These are phyloP conservation scores for Echiichthys vipera DNA, from an alignment of 2,797 vertebrate genomes.

Conservation along the genomic window DNA sequence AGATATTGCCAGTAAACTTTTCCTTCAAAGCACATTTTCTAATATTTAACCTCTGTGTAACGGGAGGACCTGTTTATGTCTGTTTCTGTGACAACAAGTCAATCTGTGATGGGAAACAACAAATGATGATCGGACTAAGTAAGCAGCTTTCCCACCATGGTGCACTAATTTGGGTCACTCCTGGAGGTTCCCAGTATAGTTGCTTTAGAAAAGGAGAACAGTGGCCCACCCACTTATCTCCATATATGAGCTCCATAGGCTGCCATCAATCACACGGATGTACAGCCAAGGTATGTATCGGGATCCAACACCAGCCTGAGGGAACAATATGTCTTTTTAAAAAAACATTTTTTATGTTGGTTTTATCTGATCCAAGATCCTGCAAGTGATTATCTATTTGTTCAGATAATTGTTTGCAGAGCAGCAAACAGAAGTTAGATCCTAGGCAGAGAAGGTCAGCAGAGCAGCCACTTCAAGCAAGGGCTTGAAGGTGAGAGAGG, in stretches of 20 bases:
- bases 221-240: conserved; percentile 66
- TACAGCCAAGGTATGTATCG: conserved; percentile 59
- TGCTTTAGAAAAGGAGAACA: conserved; percentile 57
- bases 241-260: conserved; percentile 79
- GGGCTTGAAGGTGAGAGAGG: conserved; percentile 62
- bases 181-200: conserved; percentile 71
- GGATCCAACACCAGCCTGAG: conserved; percentile 19
- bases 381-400: not conserved
- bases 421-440: not conserved
- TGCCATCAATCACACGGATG: conserved; percentile 71
- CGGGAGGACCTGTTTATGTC: not conserved
- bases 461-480: conserved; percentile 20
- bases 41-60: not conserved
- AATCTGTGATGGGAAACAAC: conserved; percentile 15
- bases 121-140: conserved; percentile 46
- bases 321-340: not conserved
- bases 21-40: not conserved
- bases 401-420: not conserved
- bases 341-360: not conserved
- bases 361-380: not conserved
- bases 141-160: conserved; percentile 50
- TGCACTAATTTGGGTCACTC: conserved; percentile 72
- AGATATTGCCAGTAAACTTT: not conserved
- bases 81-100: not conserved
- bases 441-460: not conserved